These are phyloP conservation scores for Nomada lathburiana DNA, from an alignment of 2,888 invertebrate species.

Conservation along the genomic window DNA sequence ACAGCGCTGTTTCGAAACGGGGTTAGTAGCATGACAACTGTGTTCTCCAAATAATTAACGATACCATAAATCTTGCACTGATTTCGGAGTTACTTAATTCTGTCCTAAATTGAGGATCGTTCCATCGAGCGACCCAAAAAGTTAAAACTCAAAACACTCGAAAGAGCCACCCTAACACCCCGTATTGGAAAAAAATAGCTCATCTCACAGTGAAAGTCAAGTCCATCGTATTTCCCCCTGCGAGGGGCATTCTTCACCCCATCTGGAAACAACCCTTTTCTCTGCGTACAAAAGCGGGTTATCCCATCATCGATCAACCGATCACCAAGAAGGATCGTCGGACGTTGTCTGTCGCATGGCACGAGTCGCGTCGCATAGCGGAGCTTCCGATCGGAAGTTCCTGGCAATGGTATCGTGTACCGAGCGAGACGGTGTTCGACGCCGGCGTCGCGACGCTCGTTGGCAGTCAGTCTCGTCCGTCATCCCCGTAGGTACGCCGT, in stretches of 20 bases:
- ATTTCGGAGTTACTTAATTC: background rate
- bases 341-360: slow-evolving; percentile 4
- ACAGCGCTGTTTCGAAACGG: background rate
- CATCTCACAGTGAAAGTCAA: background rate
- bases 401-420: slow-evolving; percentile 11
- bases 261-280: slow-evolving; percentile 7
- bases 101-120: background rate
- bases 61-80: background rate
- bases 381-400: slow-evolving; percentile 35
- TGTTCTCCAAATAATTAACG: no score
- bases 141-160: background rate
- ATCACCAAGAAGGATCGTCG: slow-evolving; percentile 9
- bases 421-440: slow-evolving; percentile 13
- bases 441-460: background rate
- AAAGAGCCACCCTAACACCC: background rate
- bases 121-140: no score
- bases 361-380: slow-evolving; percentile 13
- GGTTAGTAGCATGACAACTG: no score
- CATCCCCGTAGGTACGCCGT: slow-evolving; percentile 64
- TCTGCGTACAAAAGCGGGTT: slow-evolving; percentile 8
- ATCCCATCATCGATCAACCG: slow-evolving; percentile 44
- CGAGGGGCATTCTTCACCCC: background rate
- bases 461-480: slow-evolving; percentile 40
- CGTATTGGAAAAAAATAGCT: background rate
- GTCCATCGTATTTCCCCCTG: slow-evolving; percentile 5